Evolutionary conservation across 2,113 vertebrate species (phyloP).

Genomic region (Eudorcas thomsonii): DNA sequence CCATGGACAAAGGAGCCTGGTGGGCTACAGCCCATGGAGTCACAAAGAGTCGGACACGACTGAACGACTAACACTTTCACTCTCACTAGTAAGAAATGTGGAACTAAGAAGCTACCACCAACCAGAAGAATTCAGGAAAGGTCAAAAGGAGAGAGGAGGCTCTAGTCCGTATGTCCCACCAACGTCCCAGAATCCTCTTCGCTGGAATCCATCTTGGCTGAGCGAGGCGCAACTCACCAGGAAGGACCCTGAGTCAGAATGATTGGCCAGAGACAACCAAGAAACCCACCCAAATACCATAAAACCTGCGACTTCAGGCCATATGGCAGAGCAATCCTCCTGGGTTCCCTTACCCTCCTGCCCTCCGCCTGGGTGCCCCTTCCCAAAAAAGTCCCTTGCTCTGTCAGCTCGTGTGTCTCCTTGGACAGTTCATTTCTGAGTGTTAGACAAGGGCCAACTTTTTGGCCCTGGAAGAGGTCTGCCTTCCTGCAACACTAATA

Average conservation of each 20-base stretch:
- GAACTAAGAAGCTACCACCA: not conserved
- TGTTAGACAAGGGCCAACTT: not conserved
- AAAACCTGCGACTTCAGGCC: not conserved
- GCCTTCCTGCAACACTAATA: not conserved
- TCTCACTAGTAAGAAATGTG: not conserved
- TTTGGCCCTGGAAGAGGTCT: not conserved
- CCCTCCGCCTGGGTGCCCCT: not conserved
- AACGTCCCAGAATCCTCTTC: not conserved
- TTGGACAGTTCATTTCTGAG: not conserved
- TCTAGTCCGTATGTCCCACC: not conserved
- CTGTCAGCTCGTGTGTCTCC: not conserved
- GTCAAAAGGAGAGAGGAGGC: not conserved
- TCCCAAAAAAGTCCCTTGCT: not conserved
- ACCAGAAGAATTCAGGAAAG: not conserved
- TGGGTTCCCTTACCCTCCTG: not conserved
- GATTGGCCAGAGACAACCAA: not conserved
- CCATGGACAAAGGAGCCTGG: not conserved
- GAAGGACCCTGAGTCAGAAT: not conserved
- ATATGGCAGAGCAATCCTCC: not conserved
- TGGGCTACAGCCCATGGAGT: not conserved
- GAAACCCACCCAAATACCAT: not conserved
- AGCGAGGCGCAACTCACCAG: not conserved
- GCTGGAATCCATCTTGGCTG: not conserved
- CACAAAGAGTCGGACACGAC: not conserved
- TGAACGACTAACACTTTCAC: not conserved